Conservation (phyloP, 2,888 invertebrate species). For the Hybos culiciformis region DNA sequence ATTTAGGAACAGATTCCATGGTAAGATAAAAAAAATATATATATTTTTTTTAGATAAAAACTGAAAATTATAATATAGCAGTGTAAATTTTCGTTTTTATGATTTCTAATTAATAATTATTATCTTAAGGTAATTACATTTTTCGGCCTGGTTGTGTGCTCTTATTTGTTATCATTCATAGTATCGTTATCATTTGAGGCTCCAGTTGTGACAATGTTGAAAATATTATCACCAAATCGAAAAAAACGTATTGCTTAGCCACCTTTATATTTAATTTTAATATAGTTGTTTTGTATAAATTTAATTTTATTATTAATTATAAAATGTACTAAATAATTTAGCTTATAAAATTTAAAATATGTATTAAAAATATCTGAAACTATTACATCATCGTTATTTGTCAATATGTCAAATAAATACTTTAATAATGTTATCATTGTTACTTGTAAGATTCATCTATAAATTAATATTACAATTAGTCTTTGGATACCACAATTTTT, state of each 20-base stretch:
- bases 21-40: conserved; percentile 35
- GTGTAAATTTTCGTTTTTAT: conserved; percentile 2
- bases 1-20: conserved; percentile 64
- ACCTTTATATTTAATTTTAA: background rate
- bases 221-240: conserved; percentile 47
- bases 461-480: too few relatives aligned
- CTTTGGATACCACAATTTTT: too few relatives aligned
- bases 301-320: too few relatives aligned
- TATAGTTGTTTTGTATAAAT: too few relatives aligned
- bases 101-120: background rate
- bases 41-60: conserved; percentile 1
- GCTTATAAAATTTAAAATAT: too few relatives aligned
- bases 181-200: conserved; percentile 74
- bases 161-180: conserved; percentile 61
- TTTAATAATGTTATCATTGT: too few relatives aligned
- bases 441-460: too few relatives aligned
- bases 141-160: conserved; percentile 67
- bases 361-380: too few relatives aligned
- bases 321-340: too few relatives aligned
- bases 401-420: too few relatives aligned
- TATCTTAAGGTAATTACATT: conserved; percentile 55
- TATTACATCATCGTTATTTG: too few relatives aligned
- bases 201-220: conserved; percentile 70
- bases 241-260: conserved; percentile 32
- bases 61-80: conserved; percentile 2